Evolutionary conservation across 2,113 vertebrate species (phyloP).

Genomic region (Rattus rattus): DNA sequence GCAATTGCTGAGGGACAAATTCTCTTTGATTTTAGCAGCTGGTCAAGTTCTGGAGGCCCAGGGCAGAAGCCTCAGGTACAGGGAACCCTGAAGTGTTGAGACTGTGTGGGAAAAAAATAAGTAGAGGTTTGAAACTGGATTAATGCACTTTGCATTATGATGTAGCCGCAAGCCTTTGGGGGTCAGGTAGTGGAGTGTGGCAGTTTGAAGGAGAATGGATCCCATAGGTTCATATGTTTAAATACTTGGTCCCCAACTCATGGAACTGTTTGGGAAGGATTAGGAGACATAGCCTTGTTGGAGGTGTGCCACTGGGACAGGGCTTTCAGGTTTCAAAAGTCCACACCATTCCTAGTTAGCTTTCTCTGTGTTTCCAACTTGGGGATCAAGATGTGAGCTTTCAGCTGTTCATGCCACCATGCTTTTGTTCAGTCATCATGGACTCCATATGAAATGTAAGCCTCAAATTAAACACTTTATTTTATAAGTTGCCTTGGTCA

Average conservation of each 20-base stretch:
- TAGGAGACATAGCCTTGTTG: not conserved
- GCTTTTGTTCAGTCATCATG: not conserved
- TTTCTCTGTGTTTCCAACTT: not conserved
- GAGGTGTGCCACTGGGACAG: no score
- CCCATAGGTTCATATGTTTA: not conserved
- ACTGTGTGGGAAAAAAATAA: not conserved
- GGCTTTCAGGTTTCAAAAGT: not conserved
- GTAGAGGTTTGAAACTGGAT: not conserved
- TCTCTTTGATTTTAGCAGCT: not conserved
- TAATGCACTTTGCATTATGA: not conserved
- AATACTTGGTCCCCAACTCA: not conserved
- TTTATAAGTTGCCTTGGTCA: not conserved
- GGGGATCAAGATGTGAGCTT: not conserved
- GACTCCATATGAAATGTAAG: not conserved
- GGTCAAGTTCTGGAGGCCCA: not conserved
- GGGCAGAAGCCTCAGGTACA: not conserved
- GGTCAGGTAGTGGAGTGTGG: not conserved
- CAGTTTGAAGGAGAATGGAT: not conserved
- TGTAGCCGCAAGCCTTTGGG: not conserved
- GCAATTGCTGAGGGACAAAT: not conserved
- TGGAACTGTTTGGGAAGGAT: not conserved
- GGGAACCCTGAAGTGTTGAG: not conserved
- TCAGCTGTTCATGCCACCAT: not conserved
- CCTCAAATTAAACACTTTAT: not conserved
- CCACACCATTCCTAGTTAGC: not conserved